Base-by-base conservation (phyloP, 2,888 invertebrate genomes). In the Harpalus rufipes region DNA sequence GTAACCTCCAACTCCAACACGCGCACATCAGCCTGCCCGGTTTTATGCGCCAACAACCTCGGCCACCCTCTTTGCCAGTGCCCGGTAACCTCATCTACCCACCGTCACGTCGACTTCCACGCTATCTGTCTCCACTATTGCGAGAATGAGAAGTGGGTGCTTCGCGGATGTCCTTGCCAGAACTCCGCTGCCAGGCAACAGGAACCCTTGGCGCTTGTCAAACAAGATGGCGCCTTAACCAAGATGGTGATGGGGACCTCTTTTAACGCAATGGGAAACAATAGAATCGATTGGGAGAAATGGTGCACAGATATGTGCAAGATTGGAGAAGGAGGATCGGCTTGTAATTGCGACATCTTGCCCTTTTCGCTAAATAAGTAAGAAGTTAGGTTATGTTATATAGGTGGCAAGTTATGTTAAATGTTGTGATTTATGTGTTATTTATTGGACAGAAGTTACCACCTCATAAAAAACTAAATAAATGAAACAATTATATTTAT, bases 311-410 rank as follows among this genome's bases (percentile, higher is more conserved):
- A 92, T 6, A 93, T 94, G 88, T 96, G 95, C 90, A 91, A 92
- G 56, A 93, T 93, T 88, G 95, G 95, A 1, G 94, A 95, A 87
- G 96, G 96, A 84, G 96, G 96, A n/a, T 93, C 94, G 32, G 95
- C 95, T 86, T 96, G 96, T 92, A 94, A 95, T 90, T 96, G 96
- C 90, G 94, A 95, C 90, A 91, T 95, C 83, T 91, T 94, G 72
- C 95, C 95, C 1, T 93, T 94, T 88, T 87, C 85, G 86, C 89
- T 89, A 74, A 76, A 84, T 61, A 84, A 84, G 74, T 74, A 86
- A 32, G 68, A 39, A 25, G 65, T 32, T 25, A 18, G 25, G 25
- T 72, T 76, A 56, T 56, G 56, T 85, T 32, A 32, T 5, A 65
- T 61, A 65, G 76, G 21, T 79, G 56, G n/a, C 65, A 32, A 61